Evolutionary conservation across 1,140 invertebrate genomes (phyloP).

Genomic region (Laodelphax striatellus): DNA sequence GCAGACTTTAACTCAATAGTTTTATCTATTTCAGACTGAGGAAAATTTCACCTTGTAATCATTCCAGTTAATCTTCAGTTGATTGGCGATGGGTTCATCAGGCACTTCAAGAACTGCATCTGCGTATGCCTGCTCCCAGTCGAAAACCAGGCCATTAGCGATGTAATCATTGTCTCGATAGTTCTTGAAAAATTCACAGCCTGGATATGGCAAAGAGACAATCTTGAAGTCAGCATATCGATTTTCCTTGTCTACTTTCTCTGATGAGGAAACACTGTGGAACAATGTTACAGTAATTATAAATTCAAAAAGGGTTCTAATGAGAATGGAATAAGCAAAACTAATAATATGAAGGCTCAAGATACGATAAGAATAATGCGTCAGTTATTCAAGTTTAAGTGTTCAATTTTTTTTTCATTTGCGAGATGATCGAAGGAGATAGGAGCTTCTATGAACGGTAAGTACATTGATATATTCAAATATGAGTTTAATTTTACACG

Average conservation of each 20-base stretch:
- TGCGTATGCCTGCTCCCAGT: slow-evolving; percentile 64
- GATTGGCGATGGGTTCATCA: slow-evolving; percentile 42
- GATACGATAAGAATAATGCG: too few relatives aligned
- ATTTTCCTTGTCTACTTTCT: slow-evolving; percentile 74
- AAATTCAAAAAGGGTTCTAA: not conserved
- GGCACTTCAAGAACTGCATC: slow-evolving; percentile 63
- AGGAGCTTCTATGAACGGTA: too few relatives aligned
- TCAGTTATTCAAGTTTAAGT: too few relatives aligned
- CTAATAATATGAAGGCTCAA: too few relatives aligned
- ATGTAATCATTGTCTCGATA: slow-evolving; percentile 60
- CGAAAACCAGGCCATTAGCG: slow-evolving; percentile 55
- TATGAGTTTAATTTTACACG: too few relatives aligned
- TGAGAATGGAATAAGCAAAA: too few relatives aligned
- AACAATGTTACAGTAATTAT: not conserved
- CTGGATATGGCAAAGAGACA: slow-evolving; percentile 69
- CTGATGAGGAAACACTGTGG: slow-evolving; percentile 68
- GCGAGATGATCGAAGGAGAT: too few relatives aligned
- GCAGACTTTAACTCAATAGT: too few relatives aligned
- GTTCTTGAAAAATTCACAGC: slow-evolving; percentile 68
- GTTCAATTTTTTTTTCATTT: too few relatives aligned
- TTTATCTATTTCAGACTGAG: too few relatives aligned
- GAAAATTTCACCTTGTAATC: slow-evolving; percentile 52
- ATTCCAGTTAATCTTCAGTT: slow-evolving; percentile 55
- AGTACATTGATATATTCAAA: too few relatives aligned
- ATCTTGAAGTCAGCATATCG: slow-evolving; percentile 66